These are phyloP conservation scores for Hassar affinis DNA, from an alignment of 2,113 vertebrate species.

Conservation along the genomic window DNA sequence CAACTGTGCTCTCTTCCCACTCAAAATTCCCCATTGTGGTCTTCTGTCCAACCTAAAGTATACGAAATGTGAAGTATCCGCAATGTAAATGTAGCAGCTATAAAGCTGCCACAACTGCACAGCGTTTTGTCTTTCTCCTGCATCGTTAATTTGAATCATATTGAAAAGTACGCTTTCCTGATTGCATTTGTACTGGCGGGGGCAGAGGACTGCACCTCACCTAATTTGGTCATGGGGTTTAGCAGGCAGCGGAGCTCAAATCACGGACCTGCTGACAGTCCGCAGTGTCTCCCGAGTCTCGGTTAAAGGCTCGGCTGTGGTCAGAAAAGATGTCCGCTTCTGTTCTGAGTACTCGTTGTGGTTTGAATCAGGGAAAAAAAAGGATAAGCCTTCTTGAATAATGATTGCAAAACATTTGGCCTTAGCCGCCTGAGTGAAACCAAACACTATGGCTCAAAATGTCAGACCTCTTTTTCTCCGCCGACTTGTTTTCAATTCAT, in stretches of 20 bases:
- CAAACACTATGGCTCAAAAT: constrained; percentile 66
- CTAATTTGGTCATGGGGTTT: constrained; percentile 68
- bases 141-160: constrained; percentile 46
- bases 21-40: constrained; percentile 6
- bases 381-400: constrained; percentile 67
- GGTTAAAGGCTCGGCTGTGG: constrained; percentile 53
- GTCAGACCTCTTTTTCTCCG: constrained; percentile 57
- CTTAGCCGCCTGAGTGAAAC: constrained; percentile 63
- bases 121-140: constrained; percentile 6
- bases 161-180: constrained; percentile 36
- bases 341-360: constrained; percentile 61
- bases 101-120: not conserved
- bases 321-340: constrained; percentile 60
- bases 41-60: constrained; percentile 16
- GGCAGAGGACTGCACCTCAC: constrained; percentile 54
- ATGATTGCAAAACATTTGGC: constrained; percentile 71
- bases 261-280: constrained; percentile 64
- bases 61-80: constrained; percentile 22
- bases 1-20: constrained; percentile 50
- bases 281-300: constrained; percentile 47
- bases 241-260: constrained; percentile 62
- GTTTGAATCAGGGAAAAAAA: constrained; percentile 66
- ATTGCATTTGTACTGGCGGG: constrained; percentile 47
- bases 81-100: constrained; percentile 14
- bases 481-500: constrained; percentile 63